Percentiles rank a stretch among this genome's conserved stretches.
These are phyloP conservation scores for Esox niger DNA, from an alignment of 2,113 vertebrate species.

Conservation along the genomic window DNA sequence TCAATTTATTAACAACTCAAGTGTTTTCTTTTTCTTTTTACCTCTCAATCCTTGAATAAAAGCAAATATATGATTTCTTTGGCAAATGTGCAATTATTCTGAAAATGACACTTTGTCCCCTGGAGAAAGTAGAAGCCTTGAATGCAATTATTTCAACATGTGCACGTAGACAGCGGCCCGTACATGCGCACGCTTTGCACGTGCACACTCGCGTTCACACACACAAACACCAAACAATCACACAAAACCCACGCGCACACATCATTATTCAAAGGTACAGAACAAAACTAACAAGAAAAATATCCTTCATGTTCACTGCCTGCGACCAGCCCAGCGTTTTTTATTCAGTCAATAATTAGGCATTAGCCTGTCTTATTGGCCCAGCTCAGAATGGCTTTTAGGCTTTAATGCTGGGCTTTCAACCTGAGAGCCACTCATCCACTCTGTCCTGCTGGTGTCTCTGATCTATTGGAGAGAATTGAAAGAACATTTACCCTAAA, in stretches of 20 bases:
- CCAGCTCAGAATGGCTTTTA: conserved; percentile 66
- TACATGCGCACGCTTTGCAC: too few species aligned
- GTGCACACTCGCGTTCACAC: too few species aligned
- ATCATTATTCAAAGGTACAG: background rate
- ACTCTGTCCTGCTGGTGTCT: conserved; percentile 45
- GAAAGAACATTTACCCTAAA: conserved; percentile 59
- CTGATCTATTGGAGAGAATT: conserved; percentile 53
- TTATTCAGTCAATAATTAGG: conserved; percentile 70
- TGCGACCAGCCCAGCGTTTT: conserved; percentile 40
- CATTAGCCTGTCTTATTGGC: conserved; percentile 61
- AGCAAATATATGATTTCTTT: conserved; percentile 56
- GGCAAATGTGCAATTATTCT: too few species aligned
- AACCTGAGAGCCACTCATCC: conserved; percentile 35
- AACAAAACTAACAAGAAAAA: conserved; percentile 1
- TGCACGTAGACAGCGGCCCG: too few species aligned
- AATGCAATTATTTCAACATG: background rate
- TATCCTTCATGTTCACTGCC: conserved; percentile 39
- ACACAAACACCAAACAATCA: too few species aligned
- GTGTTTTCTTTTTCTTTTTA: conserved; percentile 38
- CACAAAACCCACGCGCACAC: too few species aligned
- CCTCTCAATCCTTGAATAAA: conserved; percentile 44
- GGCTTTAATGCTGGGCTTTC: conserved; percentile 52
- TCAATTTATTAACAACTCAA: conserved; percentile 27
- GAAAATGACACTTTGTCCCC: too few species aligned
- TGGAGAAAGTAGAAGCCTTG: conserved; percentile 29